Base-by-base conservation (phyloP, 2,888 invertebrate species). In the Dicycla oo region DNA sequence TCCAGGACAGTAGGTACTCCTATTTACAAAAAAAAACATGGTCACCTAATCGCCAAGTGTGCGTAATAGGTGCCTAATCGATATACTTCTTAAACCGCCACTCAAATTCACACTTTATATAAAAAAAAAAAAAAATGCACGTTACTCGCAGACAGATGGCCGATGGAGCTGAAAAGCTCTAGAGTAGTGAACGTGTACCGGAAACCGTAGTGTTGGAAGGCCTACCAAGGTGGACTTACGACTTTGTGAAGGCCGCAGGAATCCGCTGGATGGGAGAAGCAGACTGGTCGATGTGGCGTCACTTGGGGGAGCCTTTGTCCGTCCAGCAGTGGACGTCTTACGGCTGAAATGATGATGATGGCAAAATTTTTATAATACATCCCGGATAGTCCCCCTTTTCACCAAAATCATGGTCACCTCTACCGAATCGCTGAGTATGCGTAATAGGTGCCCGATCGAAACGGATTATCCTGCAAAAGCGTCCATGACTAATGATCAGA, bases 401-500 rank as follows among this genome's bases (percentile, higher is more conserved):
- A 3, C n/a, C 8, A 30, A 54, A 78, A n/a, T 11, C 60, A 68
- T 81, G 43, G 86, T 26, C 38, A 72, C 64, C 56, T 0, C 7
- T 10, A 54, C 43, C 66, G 81, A 85, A 86, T 76, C 68, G 86
- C 89, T 88, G 90, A 88, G 85, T 84, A 75, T 84, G 85, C 85
- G 81, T 82, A 84, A 86, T 86, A 79, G 87, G 83, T 82, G 83
- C 81, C 71, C 87, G 75, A 87, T 88, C 86, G 87, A 86, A 85
- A 75, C 63, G 88, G 89, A 88, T 91, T 88, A 91, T 90, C 88
- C 88, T 75, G 86, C 86, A 86, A 87, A 87, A 89, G 87, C 89
- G 81, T 86, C 83, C 87, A 88, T 90, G 88, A 91, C 90, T 91
- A 91, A 91, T 91, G 91, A 90, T 89, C 87, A 88, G 87, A 88